phyloP scores from a whole-genome alignment of 1,140 invertebrate genomes.

The Temnothorax curvispinosus region DNA sequence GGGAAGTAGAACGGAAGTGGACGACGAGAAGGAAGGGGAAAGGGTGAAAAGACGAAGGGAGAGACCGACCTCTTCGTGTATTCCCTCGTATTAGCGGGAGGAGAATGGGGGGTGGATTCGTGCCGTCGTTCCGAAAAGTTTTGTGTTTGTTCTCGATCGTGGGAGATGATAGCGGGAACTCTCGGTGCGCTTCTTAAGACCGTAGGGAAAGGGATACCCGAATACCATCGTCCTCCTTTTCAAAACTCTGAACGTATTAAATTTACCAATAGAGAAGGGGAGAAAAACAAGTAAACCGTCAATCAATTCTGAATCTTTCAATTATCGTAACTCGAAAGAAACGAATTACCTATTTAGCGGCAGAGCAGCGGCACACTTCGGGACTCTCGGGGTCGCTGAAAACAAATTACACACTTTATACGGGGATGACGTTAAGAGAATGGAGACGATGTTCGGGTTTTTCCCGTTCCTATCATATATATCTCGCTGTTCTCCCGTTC shows the following conservation, averaged over 20 bases:
- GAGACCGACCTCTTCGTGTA: neutral
- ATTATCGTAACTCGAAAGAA: neutral
- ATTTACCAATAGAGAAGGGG: neutral
- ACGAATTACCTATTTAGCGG: neutral
- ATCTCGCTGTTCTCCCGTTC: neutral
- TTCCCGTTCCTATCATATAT: neutral
- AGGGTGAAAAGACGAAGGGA: neutral
- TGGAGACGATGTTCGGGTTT: neutral
- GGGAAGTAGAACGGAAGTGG: slow-evolving; percentile 17
- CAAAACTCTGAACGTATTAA: neutral
- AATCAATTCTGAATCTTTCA: neutral
- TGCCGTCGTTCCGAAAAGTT: slow-evolving; percentile 54
- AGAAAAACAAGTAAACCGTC: neutral
- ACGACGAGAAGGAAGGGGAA: neutral
- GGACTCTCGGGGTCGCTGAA: neutral
- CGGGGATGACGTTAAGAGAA: neutral
- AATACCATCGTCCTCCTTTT: neutral
- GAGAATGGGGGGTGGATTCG: slow-evolving; percentile 62
- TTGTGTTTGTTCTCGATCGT: slow-evolving; percentile 54
- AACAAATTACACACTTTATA: neutral
- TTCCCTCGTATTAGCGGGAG: slow-evolving; percentile 6
- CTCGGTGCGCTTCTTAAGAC: neutral
- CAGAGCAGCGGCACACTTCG: neutral
- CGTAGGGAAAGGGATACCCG: neutral
- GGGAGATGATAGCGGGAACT: slow-evolving; percentile 8